Conservation (phyloP, 2,797 vertebrate species). For the Cyclura pinguis region DNA sequence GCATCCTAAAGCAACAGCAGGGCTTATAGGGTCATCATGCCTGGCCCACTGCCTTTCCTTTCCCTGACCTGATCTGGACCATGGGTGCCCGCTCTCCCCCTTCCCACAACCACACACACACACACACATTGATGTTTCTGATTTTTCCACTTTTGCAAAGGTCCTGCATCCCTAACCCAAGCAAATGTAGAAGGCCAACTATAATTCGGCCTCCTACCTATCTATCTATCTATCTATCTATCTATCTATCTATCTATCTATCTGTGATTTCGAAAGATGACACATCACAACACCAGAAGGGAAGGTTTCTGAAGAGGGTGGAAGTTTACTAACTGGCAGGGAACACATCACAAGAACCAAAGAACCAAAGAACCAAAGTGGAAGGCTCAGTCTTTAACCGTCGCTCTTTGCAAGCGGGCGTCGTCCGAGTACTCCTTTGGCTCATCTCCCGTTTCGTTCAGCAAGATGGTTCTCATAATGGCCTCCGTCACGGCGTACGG, state of each 20-base stretch:
- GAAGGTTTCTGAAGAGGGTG: conserved; percentile 32
- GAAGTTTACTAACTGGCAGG: conserved; percentile 35
- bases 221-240: too few species aligned
- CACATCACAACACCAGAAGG: conserved; percentile 60
- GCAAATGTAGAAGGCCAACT: too few species aligned
- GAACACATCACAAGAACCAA: not conserved
- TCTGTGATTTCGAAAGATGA: conserved; percentile 25
- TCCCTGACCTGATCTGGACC: too few species aligned
- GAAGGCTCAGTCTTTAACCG: not conserved
- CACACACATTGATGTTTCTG: too few species aligned
- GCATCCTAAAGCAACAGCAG: too few species aligned
- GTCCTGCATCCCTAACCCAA: too few species aligned
- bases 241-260: too few species aligned
- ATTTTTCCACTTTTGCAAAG: too few species aligned
- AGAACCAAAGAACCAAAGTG: conserved; percentile 12
- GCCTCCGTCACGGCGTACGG: conserved; percentile 84
- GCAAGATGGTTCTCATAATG: conserved; percentile 83
- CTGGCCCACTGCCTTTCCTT: too few species aligned
- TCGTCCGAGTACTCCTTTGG: conserved; percentile 66
- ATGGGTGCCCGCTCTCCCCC: too few species aligned
- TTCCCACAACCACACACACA: too few species aligned
- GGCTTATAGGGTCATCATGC: not conserved
- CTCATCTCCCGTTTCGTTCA: conserved; percentile 72
- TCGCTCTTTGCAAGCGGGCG: conserved; percentile 66
- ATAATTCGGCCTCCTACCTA: too few species aligned